Conservation (phyloP, 1,140 invertebrate genomes). For the Glossosoma conforme region DNA sequence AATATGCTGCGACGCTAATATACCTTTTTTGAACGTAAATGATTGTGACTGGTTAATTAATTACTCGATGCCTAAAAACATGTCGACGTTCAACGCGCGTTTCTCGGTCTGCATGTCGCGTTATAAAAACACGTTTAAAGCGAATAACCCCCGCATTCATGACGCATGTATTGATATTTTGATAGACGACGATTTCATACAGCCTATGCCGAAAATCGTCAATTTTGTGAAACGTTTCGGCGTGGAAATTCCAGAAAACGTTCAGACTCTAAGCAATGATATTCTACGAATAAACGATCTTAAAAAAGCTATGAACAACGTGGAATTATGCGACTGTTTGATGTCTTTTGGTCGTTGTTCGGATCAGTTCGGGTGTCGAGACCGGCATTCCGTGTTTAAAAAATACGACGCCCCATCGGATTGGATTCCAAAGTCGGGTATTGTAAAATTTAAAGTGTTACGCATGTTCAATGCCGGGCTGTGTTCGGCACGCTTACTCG, state of each 20-base stretch:
- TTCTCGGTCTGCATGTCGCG: no score
- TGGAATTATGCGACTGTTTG: constrained; percentile 39
- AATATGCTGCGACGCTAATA: constrained; percentile 43
- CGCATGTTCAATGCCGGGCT: constrained; percentile 36
- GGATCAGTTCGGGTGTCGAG: constrained; percentile 38
- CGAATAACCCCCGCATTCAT: no score
- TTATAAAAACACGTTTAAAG: no score
- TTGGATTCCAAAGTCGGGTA: constrained; percentile 40
- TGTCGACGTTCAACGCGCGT: no score
- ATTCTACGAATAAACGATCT: constrained; percentile 37
- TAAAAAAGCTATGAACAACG: constrained; percentile 35
- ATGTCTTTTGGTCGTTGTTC: constrained; percentile 40
- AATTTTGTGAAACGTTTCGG: constrained; percentile 43
- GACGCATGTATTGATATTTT: constrained; percentile 43
- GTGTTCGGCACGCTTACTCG: constrained; percentile 39
- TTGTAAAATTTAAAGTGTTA: constrained; percentile 41
- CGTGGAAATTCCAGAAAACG: constrained; percentile 32
- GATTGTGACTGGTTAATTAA: constrained; percentile 41
- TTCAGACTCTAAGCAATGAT: constrained; percentile 34
- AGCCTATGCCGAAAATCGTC: constrained; percentile 43
- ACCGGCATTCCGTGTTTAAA: constrained; percentile 39
- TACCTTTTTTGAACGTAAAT: constrained; percentile 40
- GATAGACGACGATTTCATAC: constrained; percentile 37
- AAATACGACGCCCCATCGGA: constrained; percentile 35
- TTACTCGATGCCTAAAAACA: constrained; percentile 40